These are phyloP conservation scores for Harpegnathos saltator DNA, from an alignment of 1,140 invertebrate genomes.

Conservation along the genomic window DNA sequence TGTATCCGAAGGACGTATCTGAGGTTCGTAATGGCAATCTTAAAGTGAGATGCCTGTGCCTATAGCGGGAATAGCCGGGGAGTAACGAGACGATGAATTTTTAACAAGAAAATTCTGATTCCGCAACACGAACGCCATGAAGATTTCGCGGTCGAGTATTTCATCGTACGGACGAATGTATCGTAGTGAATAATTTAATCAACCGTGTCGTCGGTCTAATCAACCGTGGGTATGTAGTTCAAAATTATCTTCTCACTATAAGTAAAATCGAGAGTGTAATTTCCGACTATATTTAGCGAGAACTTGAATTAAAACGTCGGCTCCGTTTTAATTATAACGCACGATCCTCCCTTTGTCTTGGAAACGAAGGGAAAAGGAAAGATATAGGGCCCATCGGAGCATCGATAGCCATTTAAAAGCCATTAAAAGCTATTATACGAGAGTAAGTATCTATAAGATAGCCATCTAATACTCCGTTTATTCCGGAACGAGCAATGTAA, in stretches of 20 bases:
- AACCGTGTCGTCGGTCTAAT: neutral
- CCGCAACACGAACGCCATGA: neutral
- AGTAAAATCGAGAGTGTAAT: neutral
- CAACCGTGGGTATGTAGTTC: neutral
- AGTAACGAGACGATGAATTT: neutral
- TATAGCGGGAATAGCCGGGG: neutral
- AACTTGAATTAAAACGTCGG: neutral
- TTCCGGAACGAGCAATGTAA: slow-evolving; percentile 30
- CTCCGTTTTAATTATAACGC: neutral
- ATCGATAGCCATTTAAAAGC: slow-evolving; percentile 5
- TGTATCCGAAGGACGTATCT: slow-evolving; percentile 6
- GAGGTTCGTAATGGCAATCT: slow-evolving; percentile 12
- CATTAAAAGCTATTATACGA: slow-evolving; percentile 9
- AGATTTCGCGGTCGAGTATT: neutral
- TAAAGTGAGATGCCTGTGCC: neutral
- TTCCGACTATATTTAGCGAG: neutral
- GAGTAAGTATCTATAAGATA: neutral
- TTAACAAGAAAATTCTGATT: slow-evolving; percentile 4
- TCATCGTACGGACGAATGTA: neutral
- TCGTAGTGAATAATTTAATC: neutral
- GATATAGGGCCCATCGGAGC: too few relatives aligned
- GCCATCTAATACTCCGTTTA: slow-evolving; percentile 20
- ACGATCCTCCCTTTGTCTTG: neutral
- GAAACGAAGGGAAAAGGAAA: neutral
- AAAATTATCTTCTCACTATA: slow-evolving; percentile 11